A percentile compares a stretch with the other conserved stretches of the same genome.
Evolutionary conservation across 92 coral and sea anemone genomes (phyloP).

Genomic region (Zoanthus sociatus): DNA sequence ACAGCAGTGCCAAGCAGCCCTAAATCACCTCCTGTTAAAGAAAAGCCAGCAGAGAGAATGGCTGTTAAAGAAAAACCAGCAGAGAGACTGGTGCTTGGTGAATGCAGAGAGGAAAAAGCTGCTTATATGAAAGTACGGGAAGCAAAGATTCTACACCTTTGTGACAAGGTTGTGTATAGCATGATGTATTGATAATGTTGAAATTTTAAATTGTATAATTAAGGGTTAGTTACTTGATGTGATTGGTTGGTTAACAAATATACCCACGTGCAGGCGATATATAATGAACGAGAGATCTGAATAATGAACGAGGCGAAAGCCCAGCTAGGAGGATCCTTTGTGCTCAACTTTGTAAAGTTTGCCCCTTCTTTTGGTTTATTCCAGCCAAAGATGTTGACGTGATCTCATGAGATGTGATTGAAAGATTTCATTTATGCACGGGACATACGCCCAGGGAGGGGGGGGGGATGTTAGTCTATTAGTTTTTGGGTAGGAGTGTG

Average conservation of each 20-base stretch:
- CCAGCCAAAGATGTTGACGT: neutral
- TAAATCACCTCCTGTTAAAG: slow-evolving; percentile 10
- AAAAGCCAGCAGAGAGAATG: neutral
- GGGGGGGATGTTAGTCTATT: too few relatives aligned
- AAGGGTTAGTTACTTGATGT: too few relatives aligned
- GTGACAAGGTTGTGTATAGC: slow-evolving; percentile 66
- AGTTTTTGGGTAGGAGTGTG: too few relatives aligned
- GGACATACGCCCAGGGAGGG: too few relatives aligned
- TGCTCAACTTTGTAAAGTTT: too few relatives aligned
- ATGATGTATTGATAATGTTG: neutral
- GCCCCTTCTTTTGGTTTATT: too few relatives aligned
- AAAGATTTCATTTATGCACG: too few relatives aligned
- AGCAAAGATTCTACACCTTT: slow-evolving; percentile 75
- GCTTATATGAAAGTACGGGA: slow-evolving; percentile 85
- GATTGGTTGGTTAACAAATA: too few relatives aligned
- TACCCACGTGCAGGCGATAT: too few relatives aligned
- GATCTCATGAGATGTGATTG: neutral
- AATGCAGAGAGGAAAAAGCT: slow-evolving; percentile 77
- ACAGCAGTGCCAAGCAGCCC: neutral
- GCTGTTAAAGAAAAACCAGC: slow-evolving; percentile 1
- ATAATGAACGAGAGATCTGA: too few relatives aligned
- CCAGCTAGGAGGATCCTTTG: too few relatives aligned
- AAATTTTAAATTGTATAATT: neutral
- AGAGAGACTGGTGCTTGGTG: slow-evolving; percentile 47
- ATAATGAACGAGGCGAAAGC: too few relatives aligned